Conservation (phyloP, 2,888 invertebrate genomes). For the Andrena bicolor region DNA sequence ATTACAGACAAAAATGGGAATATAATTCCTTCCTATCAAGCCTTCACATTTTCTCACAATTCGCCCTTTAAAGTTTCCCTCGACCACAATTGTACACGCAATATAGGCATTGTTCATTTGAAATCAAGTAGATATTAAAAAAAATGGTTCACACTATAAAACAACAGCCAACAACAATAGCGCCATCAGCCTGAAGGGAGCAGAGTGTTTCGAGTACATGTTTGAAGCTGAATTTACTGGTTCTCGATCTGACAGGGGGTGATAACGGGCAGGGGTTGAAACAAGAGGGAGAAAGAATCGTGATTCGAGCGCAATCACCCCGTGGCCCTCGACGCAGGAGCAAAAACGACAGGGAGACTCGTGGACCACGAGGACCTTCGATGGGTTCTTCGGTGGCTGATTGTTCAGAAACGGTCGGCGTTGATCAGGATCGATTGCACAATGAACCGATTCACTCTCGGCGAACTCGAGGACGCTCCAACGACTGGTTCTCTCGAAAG, state of each 20-base stretch:
- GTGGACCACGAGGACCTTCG: slow-evolving; percentile 50
- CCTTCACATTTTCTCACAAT: too few species aligned
- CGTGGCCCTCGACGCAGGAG: slow-evolving; percentile 55
- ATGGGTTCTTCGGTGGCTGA: slow-evolving; percentile 55
- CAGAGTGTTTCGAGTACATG: not conserved
- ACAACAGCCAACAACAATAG: too few species aligned
- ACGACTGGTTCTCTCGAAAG: slow-evolving; percentile 20
- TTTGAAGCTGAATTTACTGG: not conserved
- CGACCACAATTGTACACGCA: too few species aligned
- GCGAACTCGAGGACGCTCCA: slow-evolving; percentile 20
- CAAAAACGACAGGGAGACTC: slow-evolving; percentile 48
- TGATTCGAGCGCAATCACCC: slow-evolving; percentile 75
- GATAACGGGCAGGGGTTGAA: not conserved
- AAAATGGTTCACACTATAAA: too few species aligned
- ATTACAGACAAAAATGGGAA: too few species aligned
- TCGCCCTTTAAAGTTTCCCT: too few species aligned
- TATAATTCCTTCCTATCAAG: too few species aligned
- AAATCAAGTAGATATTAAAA: too few species aligned
- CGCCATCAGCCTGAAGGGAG: too few species aligned
- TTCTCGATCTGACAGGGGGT: not conserved
- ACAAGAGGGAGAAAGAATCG: not conserved
- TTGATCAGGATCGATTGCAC: slow-evolving; percentile 52
- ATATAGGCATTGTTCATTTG: too few species aligned
- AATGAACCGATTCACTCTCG: slow-evolving; percentile 48
- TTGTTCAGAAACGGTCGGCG: slow-evolving; percentile 57